Evolutionary conservation across 2,113 vertebrate species (phyloP).

Genomic region (Boleophthalmus pectinirostris): DNA sequence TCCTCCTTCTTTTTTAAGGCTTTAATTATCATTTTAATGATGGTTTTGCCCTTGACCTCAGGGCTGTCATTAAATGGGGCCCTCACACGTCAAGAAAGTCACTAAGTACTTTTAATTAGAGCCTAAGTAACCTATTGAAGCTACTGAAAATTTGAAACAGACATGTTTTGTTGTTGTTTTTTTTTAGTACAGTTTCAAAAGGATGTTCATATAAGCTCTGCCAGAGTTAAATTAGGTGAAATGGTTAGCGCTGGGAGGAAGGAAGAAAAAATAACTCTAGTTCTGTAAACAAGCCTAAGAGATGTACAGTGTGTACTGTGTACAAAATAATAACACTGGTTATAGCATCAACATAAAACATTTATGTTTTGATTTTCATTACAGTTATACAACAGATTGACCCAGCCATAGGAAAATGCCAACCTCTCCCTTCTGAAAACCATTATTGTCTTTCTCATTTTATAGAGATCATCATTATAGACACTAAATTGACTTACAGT

Average conservation of each 20-base stretch:
- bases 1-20: constrained; percentile 27
- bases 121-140: constrained; percentile 44
- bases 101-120: constrained; percentile 59
- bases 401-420: neutral
- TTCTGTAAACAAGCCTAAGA: constrained; percentile 10
- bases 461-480: neutral
- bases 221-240: constrained; percentile 16
- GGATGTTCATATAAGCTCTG: constrained; percentile 7
- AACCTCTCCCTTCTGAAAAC: neutral
- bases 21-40: constrained; percentile 48
- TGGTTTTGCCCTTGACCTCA: constrained; percentile 36
- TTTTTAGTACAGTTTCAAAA: constrained; percentile 32
- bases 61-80: constrained; percentile 40
- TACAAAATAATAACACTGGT: neutral
- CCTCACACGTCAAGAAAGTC: constrained; percentile 51
- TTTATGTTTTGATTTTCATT: too few relatives aligned
- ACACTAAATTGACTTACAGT: neutral
- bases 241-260: constrained; percentile 12
- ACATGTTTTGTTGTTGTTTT: constrained; percentile 15
- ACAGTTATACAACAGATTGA: neutral
- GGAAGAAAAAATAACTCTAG: constrained; percentile 6
- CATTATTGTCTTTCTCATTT: neutral
- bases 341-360: neutral
- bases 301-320: constrained; percentile 4
- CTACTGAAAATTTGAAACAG: constrained; percentile 43